Conservation (phyloP, 2,888 invertebrate genomes). For the Exocentrus adspersus region DNA sequence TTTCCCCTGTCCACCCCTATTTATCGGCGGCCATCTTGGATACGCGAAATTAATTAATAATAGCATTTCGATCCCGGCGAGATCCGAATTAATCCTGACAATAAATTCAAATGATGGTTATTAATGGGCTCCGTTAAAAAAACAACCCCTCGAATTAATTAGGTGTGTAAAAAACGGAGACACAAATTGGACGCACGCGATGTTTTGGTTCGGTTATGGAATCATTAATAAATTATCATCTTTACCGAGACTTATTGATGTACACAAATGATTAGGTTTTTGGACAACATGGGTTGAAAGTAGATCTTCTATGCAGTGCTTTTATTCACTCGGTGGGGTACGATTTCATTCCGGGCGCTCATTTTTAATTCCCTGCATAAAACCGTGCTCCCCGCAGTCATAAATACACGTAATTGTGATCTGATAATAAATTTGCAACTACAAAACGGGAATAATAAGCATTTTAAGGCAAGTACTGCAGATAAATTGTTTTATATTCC, state of each 20-base stretch:
- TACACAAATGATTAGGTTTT: no score
- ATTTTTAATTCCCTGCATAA: conserved; percentile 6
- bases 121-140: conserved; percentile 1
- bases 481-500: conserved; percentile 39
- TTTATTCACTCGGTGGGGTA: no score
- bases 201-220: no score
- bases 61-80: conserved; percentile 11
- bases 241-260: no score
- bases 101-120: conserved; percentile 2
- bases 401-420: conserved; percentile 34
- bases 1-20: conserved; percentile 28
- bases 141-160: background rate
- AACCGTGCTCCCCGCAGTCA: conserved; percentile 14
- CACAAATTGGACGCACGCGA: background rate
- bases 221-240: no score
- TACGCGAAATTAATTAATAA: conserved; percentile 27
- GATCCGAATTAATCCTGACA: conserved; percentile 11
- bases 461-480: conserved; percentile 35
- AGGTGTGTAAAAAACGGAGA: background rate
- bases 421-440: conserved; percentile 37
- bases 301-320: no score
- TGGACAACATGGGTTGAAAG: no score
- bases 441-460: conserved; percentile 34
- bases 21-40: conserved; percentile 30
- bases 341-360: background rate